Evolutionary conservation across 2,113 vertebrate species (phyloP).

Genomic region (Collichthys lucidus): DNA sequence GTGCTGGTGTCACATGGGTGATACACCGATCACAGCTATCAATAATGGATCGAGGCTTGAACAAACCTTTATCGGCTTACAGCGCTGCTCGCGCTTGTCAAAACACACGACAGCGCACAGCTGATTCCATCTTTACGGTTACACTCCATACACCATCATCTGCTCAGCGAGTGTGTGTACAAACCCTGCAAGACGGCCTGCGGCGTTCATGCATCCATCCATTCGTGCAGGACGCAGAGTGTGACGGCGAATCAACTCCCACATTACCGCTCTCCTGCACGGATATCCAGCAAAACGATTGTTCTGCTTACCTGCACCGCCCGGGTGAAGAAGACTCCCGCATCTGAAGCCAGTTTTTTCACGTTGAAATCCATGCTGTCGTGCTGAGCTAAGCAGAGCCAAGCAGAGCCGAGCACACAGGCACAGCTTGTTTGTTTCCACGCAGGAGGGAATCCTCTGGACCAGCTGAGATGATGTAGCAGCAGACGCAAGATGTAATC

Average conservation of each 20-base stretch:
- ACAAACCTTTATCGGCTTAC: slow-evolving; percentile 66
- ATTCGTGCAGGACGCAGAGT: not conserved
- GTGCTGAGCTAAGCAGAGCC: not conserved
- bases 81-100: not conserved
- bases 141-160: not conserved
- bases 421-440: slow-evolving; percentile 9
- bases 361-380: slow-evolving; percentile 93
- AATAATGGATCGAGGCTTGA: slow-evolving; percentile 74
- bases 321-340: slow-evolving; percentile 94
- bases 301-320: slow-evolving; percentile 84
- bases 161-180: not conserved
- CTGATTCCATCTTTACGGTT: too few species aligned
- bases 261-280: not conserved
- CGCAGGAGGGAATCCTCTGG: slow-evolving; percentile 53
- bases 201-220: not conserved
- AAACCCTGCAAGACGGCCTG: not conserved
- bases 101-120: not conserved
- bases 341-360: slow-evolving; percentile 95
- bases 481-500: slow-evolving; percentile 52
- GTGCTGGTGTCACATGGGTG: slow-evolving; percentile 46
- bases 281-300: not conserved
- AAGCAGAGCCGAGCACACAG: slow-evolving; percentile 19
- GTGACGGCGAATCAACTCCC: slow-evolving; percentile 2
- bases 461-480: slow-evolving; percentile 64
- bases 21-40: slow-evolving; percentile 63